These are phyloP conservation scores for Erynnis tages DNA, from an alignment of 2,888 invertebrate species.

Conservation along the genomic window DNA sequence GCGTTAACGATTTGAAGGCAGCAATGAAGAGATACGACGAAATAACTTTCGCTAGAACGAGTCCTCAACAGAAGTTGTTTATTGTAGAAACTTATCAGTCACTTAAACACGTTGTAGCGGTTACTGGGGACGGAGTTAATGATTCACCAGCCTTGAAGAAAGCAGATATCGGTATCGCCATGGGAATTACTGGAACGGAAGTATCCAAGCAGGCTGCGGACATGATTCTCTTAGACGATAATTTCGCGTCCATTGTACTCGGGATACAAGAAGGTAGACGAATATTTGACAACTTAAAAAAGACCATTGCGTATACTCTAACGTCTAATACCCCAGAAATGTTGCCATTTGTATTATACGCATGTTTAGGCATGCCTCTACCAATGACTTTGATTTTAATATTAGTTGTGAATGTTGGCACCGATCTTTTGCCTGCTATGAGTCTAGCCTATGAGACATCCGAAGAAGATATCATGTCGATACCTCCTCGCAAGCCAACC, in stretches of 20 bases:
- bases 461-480: constrained; percentile 88
- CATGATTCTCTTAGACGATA: constrained; percentile 94
- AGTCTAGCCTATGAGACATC: constrained; percentile 89
- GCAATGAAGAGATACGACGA: constrained; percentile 83
- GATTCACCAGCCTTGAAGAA: constrained; percentile 93
- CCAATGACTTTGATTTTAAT: constrained; percentile 83
- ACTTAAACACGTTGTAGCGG: constrained; percentile 90
- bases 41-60: constrained; percentile 88
- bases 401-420: constrained; percentile 89
- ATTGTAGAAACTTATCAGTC: constrained; percentile 91
- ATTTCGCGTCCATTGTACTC: constrained; percentile 93
- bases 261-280: constrained; percentile 91
- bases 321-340: constrained; percentile 93
- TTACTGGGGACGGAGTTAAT: constrained; percentile 94
- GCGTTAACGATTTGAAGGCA: constrained; percentile 75
- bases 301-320: constrained; percentile 91
- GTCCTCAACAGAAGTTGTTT: constrained; percentile 85
- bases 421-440: constrained; percentile 89
- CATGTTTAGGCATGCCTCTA: constrained; percentile 87
- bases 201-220: constrained; percentile 94
- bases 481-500: constrained; percentile 76
- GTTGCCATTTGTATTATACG: constrained; percentile 89
- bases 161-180: constrained; percentile 91
- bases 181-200: constrained; percentile 90
- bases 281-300: constrained; percentile 93